Evolutionary conservation across 2,113 vertebrate species (phyloP), one percentile per base, ranked within the genome.

Genomic region (Rhynchopsitta pachyrhyncha): DNA sequence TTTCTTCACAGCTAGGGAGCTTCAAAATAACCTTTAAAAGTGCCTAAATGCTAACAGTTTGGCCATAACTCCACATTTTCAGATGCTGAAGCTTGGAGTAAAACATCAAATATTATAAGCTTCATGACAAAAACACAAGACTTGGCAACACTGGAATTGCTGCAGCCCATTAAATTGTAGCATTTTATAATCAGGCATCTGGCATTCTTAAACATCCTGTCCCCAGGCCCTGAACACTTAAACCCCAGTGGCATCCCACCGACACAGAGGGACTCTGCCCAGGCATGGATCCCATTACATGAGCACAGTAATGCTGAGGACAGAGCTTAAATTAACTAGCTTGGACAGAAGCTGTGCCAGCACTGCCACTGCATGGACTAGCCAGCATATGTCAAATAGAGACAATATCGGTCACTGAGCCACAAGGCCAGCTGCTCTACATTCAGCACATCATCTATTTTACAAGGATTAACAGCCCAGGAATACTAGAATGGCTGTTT

Each of bases 301-400:
- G 4, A 29, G 28, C 82, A 10, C 0, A 29, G 73, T 22, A 42
- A 10, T 5, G 13, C 37, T 19, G 23, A 29, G 68, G 11, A 74
- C 27, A 17, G 29, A 70, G 63, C 50, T 42, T 68, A 17, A n/a
- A 78, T 68, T 17, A 52, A n/a, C 52, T 11, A 10, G 12, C 79
- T 64, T 67, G 93, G 85, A 59, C 79, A 70, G 90, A 47, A 84
- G 33, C 79, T 50, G 82, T 92, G 94, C 92, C 93, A 93, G 79
- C 68, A 3, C 39, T 53, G 64, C 84, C 84, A 3, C 74, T 63
- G 84, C 23, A 67, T 22, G 6, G 37, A 17, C 87, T 4, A 44
- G 63, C 37, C 94, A 95, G 64, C 94, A 86, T 25, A 55, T 75
- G 75, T 75, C 95, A 92, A 0, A 53, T 14, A 60, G 31, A 77